Evolutionary conservation across 2,113 vertebrate species (phyloP).

Genomic region (Peucedramus taeniatus): DNA sequence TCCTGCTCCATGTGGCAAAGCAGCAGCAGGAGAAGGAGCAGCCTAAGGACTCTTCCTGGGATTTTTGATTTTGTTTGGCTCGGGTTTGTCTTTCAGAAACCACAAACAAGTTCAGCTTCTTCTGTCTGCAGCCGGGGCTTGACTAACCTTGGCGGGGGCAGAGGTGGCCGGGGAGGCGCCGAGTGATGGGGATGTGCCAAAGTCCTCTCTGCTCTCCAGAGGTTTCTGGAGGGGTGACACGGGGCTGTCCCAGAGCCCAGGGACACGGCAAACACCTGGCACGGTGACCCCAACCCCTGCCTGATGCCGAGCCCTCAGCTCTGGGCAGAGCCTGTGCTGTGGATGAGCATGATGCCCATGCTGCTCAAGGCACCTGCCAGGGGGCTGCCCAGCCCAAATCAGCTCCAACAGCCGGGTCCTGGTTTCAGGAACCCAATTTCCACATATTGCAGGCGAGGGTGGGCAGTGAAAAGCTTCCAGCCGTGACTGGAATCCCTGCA

Average conservation of each 20-base stretch:
- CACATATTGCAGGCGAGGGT: background rate
- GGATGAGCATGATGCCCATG: background rate
- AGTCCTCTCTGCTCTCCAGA: background rate
- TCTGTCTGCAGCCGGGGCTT: background rate
- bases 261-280: background rate
- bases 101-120: constrained; percentile 6
- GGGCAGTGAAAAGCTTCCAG: background rate
- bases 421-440: background rate
- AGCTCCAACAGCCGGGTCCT: background rate
- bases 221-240: background rate
- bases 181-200: background rate
- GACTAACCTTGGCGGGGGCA: background rate
- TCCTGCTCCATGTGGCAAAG: background rate
- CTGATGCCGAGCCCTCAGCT: rapidly evolving
- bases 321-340: rapidly evolving
- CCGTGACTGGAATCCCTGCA: background rate
- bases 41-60: background rate
- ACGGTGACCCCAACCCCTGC: background rate
- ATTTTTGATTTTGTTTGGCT: background rate
- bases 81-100: background rate
- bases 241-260: too few species aligned
- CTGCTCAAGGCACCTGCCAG: background rate
- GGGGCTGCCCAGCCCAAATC: background rate
- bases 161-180: background rate
- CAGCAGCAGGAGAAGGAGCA: background rate